Evolutionary conservation across 2,113 vertebrate species (phyloP), one percentile per base, ranked within the genome.

Genomic region (Camelus dromedarius): DNA sequence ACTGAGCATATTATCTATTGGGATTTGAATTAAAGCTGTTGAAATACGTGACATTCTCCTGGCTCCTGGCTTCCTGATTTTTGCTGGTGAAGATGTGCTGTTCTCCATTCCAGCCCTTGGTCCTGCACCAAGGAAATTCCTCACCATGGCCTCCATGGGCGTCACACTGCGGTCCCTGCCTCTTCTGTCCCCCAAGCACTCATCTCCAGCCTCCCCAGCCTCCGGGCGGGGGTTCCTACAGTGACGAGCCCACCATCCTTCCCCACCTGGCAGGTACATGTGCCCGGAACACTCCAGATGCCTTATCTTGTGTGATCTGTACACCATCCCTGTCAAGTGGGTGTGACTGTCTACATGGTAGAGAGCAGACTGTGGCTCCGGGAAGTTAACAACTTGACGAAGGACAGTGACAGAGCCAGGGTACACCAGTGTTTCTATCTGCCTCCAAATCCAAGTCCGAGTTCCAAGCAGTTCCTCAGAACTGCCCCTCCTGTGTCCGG

Each of bases 111-210:
- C 28, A 24, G 38, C 15, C 19, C 42, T 24, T 15, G 28, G 4
- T 42, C 30, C 15, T 35, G 69, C 48, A 9, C 11, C 3, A 12
- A 32, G 30, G 54, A 28, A 58, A 30, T 3, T 52, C 14, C 42
- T 69, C 5, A 1, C 2, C 0, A 0, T 15, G 2, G n/a, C 16
- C 60, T 35, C n/a, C 0, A 1, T 20, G 8, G 18, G 46, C 5
- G 4, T 24, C 20, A 32, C 8, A 16, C 50, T 26, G 2, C 16
- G 9, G 38, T 22, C 26, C 19, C 66, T 48, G 30, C 11, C 10
- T 75, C 16, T 32, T 32, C 14, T 26, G 16, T 2, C 16, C 46
- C 1, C 20, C 6, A 30, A 0, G 38, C 4, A 4, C 22, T 20
- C 35, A 26, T 38, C 9, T 8, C 16, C 50, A 66, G 73, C 20